Conservation (phyloP, 2,888 invertebrate species). For the Prosapia bicincta region DNA sequence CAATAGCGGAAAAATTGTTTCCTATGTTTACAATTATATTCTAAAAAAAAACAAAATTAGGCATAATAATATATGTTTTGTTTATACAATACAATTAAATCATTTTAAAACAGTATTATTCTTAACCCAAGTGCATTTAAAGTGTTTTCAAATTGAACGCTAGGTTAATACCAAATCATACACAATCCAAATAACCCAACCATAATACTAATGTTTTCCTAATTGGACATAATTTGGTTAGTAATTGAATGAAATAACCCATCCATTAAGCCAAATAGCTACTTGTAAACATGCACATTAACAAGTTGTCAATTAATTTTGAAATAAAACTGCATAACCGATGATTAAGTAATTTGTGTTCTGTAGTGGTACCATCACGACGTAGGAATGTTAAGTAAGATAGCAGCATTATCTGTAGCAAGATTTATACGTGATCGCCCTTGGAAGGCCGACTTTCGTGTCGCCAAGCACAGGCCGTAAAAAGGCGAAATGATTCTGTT, state of each 20-base stretch:
- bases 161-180: too few species aligned
- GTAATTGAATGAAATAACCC: not conserved
- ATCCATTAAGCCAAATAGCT: not conserved
- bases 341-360: not conserved
- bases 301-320: not conserved
- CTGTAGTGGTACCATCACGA: not conserved
- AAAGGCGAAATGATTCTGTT: not conserved
- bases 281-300: not conserved
- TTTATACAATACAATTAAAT: too few species aligned
- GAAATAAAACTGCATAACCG: not conserved
- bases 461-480: not conserved
- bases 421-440: not conserved
- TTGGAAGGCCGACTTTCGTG: not conserved
- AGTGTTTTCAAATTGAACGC: too few species aligned
- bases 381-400: not conserved
- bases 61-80: too few species aligned
- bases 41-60: too few species aligned
- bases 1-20: too few species aligned
- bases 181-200: too few species aligned
- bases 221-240: too few species aligned
- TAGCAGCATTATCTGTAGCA: not conserved
- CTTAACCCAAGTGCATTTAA: too few species aligned
- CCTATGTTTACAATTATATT: too few species aligned
- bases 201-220: too few species aligned
- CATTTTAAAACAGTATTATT: too few species aligned